These are phyloP conservation scores for Amiota mariae DNA, from an alignment of 2,888 invertebrate species.

Conservation along the genomic window DNA sequence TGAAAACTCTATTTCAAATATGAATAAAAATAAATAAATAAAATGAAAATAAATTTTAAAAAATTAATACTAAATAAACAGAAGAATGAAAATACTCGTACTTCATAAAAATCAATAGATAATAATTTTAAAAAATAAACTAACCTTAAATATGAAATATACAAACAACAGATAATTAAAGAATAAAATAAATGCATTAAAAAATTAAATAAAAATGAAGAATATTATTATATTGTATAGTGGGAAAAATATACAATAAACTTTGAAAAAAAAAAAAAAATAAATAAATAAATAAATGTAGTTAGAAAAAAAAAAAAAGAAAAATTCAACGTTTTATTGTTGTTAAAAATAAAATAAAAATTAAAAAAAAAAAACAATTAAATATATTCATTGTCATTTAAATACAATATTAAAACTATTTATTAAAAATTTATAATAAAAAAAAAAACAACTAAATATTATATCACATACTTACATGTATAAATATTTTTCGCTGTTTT, in stretches of 20 bases:
- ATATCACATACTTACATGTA: background rate
- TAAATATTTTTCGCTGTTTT: constrained; percentile 26
- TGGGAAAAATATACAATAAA: background rate
- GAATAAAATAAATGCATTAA: background rate
- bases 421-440: background rate
- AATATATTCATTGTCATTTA: constrained; percentile 10
- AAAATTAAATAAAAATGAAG: constrained; percentile 22
- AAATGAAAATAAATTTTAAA: no score
- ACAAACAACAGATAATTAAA: constrained; percentile 1
- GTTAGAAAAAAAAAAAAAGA: constrained; percentile 1
- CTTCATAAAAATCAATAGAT: no score
- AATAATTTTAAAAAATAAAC: no score
- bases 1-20: background rate
- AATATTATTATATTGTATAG: no score
- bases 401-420: background rate
- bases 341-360: constrained; percentile 33
- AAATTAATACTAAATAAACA: no score
- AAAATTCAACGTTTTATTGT: constrained; percentile 33
- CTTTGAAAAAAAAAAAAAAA: constrained; percentile 25
- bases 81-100: no score
- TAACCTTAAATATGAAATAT: background rate
- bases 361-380: background rate
- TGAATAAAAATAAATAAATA: background rate
- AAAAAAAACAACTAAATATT: constrained; percentile 4
- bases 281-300: constrained; percentile 27